Base-by-base conservation (phyloP, 1,140 invertebrate genomes). In the Lethrus apterus region DNA sequence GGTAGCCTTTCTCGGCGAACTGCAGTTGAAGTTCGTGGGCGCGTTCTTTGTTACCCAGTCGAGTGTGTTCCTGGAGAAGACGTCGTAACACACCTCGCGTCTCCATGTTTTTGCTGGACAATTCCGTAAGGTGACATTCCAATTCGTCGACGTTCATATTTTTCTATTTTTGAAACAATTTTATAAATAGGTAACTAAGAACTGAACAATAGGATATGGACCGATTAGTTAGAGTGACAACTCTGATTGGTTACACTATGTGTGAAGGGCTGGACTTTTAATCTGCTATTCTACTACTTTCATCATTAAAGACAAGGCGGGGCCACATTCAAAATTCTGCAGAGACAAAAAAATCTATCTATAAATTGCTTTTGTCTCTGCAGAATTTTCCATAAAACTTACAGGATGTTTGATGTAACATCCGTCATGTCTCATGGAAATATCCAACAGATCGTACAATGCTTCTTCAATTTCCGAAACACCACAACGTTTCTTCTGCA, bases 91-190 rank as follows among this genome's bases (percentile, higher is more conserved):
- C 67, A 0, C 74, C 73, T n/a, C 74, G 63, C 17, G 69, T 73
- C 60, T 76, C 73, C 68, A 75, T 68, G 8, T 67, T 63, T 52
- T 79, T 75, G 15, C 64, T 62, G 53, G 71, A 69, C 15, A 79
- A 47, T 53, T 79, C 74, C 2, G 61, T 52, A 0, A 78, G 46
- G 52, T 78, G 75, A 13, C 64, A 65, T 29, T 71, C 64, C 5
- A 81, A 51, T 21, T 73, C 60, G 2, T 69, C 66, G 5, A 70
- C 50, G 48, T 64, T 69, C 76, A 79, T 78, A 19, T 73, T 58
- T 50, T 63, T 64, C 67, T 77, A 54, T 49, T 62, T 63, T 40
- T 48, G 34, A 50, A 48, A 41, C 33, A 7, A 26, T 26, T 26
- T 26, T 26, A 44, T 44, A 41, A 23, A 18, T 19, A 11, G 34